Evolutionary conservation across 2,797 vertebrate genomes (phyloP).

Genomic region (Trichosurus vulpecula): DNA sequence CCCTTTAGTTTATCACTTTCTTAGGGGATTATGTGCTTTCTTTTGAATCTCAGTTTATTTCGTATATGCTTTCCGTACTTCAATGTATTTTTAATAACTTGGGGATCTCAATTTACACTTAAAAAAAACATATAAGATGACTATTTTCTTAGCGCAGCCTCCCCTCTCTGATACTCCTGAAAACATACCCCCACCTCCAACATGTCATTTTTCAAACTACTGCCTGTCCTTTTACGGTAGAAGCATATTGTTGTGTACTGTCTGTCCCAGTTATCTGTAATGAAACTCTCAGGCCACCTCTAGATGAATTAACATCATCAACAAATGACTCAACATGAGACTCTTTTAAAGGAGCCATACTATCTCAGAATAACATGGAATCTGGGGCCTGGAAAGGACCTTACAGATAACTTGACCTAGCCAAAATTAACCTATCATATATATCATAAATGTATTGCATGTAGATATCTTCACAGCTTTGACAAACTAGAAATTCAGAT

Average conservation of each 20-base stretch:
- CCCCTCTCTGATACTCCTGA: not conserved
- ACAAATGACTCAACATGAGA: not conserved
- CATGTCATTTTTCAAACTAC: not conserved
- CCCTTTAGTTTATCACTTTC: not conserved
- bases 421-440: not conserved
- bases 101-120: not conserved
- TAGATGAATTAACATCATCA: not conserved
- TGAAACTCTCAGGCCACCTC: not conserved
- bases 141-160: not conserved
- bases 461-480: not conserved
- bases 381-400: not conserved
- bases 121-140: not conserved
- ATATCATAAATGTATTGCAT: not conserved
- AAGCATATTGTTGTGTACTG: not conserved
- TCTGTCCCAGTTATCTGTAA: not conserved
- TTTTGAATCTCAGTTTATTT: slow-evolving; percentile 16
- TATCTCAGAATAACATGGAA: not conserved
- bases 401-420: not conserved
- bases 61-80: not conserved
- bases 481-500: no score
- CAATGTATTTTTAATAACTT: not conserved
- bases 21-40: not conserved
- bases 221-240: not conserved
- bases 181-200: not conserved
- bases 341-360: not conserved